Percentiles rank a stretch among this genome's conserved stretches.
phyloP scores from a whole-genome alignment of 2,888 invertebrate genomes.

The Vanessa cardui region DNA sequence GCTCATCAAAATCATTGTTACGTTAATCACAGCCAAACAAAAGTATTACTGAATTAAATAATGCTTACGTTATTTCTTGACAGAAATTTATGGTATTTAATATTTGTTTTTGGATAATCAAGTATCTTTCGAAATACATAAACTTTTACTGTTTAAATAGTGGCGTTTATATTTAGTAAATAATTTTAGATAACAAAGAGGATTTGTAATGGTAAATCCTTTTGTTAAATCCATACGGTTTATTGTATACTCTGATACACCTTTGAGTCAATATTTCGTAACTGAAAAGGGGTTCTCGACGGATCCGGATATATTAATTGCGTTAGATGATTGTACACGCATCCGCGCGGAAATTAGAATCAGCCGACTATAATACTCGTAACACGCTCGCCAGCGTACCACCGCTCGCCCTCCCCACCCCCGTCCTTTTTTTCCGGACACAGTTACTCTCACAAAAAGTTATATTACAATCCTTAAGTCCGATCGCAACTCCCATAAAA shows the following conservation, averaged over 20 bases:
- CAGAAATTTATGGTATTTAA: too few species aligned
- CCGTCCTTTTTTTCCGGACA: slow-evolving; percentile 28
- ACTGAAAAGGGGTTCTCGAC: slow-evolving; percentile 47
- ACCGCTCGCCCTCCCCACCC: slow-evolving; percentile 10
- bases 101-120: too few species aligned
- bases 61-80: neutral
- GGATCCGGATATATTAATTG: slow-evolving; percentile 63
- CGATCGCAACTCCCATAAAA: slow-evolving; percentile 48
- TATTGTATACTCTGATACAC: neutral
- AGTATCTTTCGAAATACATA: too few species aligned
- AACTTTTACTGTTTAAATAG: too few species aligned
- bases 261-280: slow-evolving; percentile 25
- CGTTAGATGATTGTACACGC: slow-evolving; percentile 57
- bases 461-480: slow-evolving; percentile 50
- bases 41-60: slow-evolving; percentile 3
- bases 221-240: neutral
- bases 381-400: slow-evolving; percentile 31
- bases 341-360: slow-evolving; percentile 68
- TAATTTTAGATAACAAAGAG: neutral
- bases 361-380: slow-evolving; percentile 46
- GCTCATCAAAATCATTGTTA: slow-evolving; percentile 41
- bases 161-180: too few species aligned
- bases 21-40: slow-evolving; percentile 14
- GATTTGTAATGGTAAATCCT: neutral
- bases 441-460: slow-evolving; percentile 46